Evolutionary conservation across 2,888 invertebrate genomes (phyloP), one percentile per base, ranked within the genome.

Genomic region (Ennomos fuscantarius): DNA sequence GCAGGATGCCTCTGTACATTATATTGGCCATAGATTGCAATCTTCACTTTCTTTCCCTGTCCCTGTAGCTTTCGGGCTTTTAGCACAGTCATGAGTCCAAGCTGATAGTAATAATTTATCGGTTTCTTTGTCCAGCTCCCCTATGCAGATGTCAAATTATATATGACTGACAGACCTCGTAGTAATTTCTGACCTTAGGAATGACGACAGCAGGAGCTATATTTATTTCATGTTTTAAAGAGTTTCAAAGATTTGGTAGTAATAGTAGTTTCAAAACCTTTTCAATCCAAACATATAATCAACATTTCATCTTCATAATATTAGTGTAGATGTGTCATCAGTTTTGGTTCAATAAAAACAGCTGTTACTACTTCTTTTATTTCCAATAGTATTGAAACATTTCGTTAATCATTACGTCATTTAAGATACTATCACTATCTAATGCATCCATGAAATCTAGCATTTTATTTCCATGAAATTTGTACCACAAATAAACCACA

Each of bases 1-100:
- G 41, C n/a, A 42, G 45, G 8, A 52, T 52, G 52, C 52, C 52
- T 12, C 31, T 15, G 15, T 52, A 50, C 34, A 50, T 50, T 12
- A 50, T 42, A n/a, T 33, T 42, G 33, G 50, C 50, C n/a, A 13
- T 40, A 50, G 50, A 50, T 50, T 35, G 50, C 15, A 50, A 50
- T 35, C 42, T 33, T 11, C 44, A 44, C 8, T 34, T n/a, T n/a
- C n/a, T n/a, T n/a, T n/a, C n/a, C n/a, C 34, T 13, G 47, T 47
- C 24, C 47, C 47, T 31, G 47, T 47, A 10, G 47, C 37, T 31
- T 37, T 47, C 6, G 47, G 37, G 1, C 37, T 47, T 9, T 12
- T 47, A n/a, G 47, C 47, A 31, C n/a, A n/a, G n/a, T n/a, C 47
- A 39, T 5, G 47, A 37, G 9, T 24, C 37, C 9, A 47, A 47